Percentiles rank a stretch among this genome's conserved stretches.
Conservation (phyloP, 2,797 vertebrate genomes). For the Pyrocephalus nanus region DNA sequence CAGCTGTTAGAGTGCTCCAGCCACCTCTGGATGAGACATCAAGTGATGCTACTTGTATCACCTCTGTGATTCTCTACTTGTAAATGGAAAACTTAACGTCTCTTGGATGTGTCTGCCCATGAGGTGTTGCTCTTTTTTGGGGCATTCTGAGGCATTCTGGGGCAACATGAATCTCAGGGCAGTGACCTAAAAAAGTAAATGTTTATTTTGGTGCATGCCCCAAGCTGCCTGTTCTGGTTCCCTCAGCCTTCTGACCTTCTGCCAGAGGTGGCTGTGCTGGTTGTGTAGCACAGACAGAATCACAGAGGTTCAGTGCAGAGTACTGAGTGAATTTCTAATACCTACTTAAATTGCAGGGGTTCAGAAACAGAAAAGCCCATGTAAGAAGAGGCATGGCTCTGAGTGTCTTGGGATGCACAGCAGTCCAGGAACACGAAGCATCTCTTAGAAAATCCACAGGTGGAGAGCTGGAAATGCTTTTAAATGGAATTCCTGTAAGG, state of each 20-base stretch:
- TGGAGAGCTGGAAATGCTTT: not conserved
- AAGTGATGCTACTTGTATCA: not conserved
- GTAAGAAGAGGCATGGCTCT: not conserved
- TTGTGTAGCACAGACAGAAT: not conserved
- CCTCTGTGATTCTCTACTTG: not conserved
- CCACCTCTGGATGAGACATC: not conserved
- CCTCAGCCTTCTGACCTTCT: not conserved
- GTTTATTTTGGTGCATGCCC: not conserved
- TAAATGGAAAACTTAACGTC: not conserved
- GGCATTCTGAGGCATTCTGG: too few species aligned
- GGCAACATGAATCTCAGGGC: rapidly evolving
- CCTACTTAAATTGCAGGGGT: not conserved
- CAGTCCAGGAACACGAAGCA: rapidly evolving
- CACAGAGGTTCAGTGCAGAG: not conserved
- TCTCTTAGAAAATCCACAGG: not conserved
- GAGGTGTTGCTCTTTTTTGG: not conserved
- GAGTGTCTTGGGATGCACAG: not conserved
- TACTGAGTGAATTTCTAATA: not conserved
- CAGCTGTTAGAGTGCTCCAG: not conserved
- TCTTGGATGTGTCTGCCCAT: rapidly evolving
- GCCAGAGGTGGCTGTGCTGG: not conserved
- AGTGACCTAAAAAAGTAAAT: not conserved
- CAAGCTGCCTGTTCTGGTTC: not conserved
- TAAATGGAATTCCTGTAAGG: not conserved
- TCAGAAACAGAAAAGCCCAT: not conserved